These are phyloP conservation scores for Macquaria ambigua DNA, from an alignment of 2,113 vertebrate species.

Conservation along the genomic window DNA sequence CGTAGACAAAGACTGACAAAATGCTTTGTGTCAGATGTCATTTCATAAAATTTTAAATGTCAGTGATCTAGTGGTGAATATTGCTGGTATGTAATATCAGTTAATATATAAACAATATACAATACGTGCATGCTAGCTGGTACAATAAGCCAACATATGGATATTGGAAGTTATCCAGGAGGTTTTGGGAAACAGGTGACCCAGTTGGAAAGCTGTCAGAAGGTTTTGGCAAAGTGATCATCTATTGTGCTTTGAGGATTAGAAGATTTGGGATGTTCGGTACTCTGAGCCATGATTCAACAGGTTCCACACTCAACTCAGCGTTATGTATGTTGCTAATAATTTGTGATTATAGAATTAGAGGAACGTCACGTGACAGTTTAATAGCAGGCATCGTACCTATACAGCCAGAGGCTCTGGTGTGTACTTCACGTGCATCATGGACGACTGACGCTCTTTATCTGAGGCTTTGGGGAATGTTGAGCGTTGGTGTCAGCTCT, in stretches of 20 bases:
- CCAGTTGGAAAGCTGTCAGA: constrained; percentile 1
- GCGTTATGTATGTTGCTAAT: neutral
- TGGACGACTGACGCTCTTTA: neutral
- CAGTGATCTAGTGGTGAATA: neutral
- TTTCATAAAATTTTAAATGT: neutral
- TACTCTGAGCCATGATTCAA: neutral
- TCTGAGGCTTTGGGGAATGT: constrained; percentile 9
- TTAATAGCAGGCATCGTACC: neutral
- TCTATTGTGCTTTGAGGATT: neutral
- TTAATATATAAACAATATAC: too few relatives aligned
- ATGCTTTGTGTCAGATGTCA: neutral
- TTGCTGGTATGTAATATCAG: neutral
- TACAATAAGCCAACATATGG: neutral
- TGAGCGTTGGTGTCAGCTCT: neutral
- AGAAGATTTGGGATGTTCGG: neutral
- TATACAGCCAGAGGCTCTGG: neutral
- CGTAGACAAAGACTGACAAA: too few relatives aligned
- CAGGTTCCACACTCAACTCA: neutral
- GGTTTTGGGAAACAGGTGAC: neutral
- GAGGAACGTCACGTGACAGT: neutral
- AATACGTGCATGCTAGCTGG: neutral
- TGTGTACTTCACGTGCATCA: too few relatives aligned
- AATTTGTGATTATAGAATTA: neutral
- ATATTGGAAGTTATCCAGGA: neutral
- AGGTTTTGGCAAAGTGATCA: neutral